Base-by-base conservation (phyloP, 53 echinoderm and acorn worm genomes). In the Actinopyga echinites region DNA sequence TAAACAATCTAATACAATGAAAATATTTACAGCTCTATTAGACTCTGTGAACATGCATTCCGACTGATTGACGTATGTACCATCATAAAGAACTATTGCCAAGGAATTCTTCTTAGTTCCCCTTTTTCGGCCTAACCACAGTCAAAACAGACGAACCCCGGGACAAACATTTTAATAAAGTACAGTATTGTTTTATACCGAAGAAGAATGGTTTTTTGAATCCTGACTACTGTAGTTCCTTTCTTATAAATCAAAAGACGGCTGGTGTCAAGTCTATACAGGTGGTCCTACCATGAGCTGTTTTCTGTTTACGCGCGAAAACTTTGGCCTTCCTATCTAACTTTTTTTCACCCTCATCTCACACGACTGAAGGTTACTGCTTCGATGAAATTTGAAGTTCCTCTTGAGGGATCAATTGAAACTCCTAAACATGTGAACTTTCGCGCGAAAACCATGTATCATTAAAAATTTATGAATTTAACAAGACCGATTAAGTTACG, bases 251-350 rank as follows among this genome's bases (percentile, higher is more conserved):
- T 77, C 77, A 77, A 54, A 77, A 56, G 56, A 30, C 77, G 77
- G 32, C 77, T 77, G 77, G 54, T 56, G 77, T 77, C 77, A 77
- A 77, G 56, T 55, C 77, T 77, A 77, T 32, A 77, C 77, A 21
- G 77, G 77, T 77, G 77, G 77, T 77, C 77, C 56, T 53, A 30
- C 28, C 23, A 11, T 71, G 42, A 42, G 24, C 24, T 71, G 42
- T 36, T 44, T 42, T 43, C 34, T 36, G 34, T 71, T 71, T 71
- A 71, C 71, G 40, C 71, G 38, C 23, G 71, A 71, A 71, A 42
- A 44, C 26, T 21, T 43, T 11, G 49, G 49, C 49, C 49, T 49
- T 49, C 49, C 49, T 49, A 13, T 13, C 49, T 49, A 15, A 13
- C 13, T 49, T 49, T 49, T 37, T 49, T 49, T 49, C 49, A 49